phyloP scores from a whole-genome alignment of 2,113 vertebrate species.

The Probosciger aterrimus region DNA sequence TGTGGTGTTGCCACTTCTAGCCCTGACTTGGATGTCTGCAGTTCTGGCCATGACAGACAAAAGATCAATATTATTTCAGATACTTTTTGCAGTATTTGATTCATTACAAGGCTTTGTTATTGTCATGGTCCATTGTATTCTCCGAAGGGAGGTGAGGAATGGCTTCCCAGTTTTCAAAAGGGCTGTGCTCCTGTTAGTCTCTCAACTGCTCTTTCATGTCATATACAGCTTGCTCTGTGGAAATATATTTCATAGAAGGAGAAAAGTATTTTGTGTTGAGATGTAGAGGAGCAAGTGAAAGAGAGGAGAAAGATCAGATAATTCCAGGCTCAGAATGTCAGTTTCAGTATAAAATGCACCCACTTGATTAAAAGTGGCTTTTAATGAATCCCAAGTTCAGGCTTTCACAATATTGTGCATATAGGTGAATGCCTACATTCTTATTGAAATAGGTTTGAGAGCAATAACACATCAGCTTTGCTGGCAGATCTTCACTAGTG shows the following conservation, averaged over 20 bases:
- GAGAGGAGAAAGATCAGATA: background rate
- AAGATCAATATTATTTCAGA: slow-evolving; percentile 98
- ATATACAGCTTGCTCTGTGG: background rate
- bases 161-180: slow-evolving; percentile 5
- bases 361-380: background rate
- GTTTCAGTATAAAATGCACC: background rate
- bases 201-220: background rate
- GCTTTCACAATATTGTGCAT: background rate
- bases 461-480: background rate
- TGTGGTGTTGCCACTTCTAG: slow-evolving; percentile 94
- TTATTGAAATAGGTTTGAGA: background rate
- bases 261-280: background rate
- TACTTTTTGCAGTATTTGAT: slow-evolving; percentile 98
- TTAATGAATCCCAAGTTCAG: background rate
- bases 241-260: background rate
- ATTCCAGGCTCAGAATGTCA: background rate
- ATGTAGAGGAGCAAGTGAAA: background rate
- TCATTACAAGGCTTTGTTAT: slow-evolving; percentile 99
- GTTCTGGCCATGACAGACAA: slow-evolving; percentile 99
- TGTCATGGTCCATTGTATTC: slow-evolving; percentile 98
- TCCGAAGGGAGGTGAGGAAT: slow-evolving; percentile 91
- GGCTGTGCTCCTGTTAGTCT: background rate
- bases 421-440: background rate
- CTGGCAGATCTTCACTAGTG: background rate
- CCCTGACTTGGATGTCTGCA: slow-evolving; percentile 98